These are phyloP conservation scores for Hypercompe scribonia DNA, from an alignment of 2,888 invertebrate species.

Conservation along the genomic window DNA sequence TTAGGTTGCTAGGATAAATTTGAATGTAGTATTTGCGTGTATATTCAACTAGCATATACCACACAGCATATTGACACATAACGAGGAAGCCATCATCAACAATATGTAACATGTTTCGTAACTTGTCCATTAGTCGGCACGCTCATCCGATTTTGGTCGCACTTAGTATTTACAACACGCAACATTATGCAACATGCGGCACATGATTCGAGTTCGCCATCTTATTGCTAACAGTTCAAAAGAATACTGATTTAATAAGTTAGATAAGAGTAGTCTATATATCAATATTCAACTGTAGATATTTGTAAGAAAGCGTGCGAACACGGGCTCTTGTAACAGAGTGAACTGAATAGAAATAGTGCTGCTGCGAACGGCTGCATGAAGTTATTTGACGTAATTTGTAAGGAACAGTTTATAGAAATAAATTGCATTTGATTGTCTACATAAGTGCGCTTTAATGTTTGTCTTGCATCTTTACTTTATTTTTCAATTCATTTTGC, in stretches of 20 bases:
- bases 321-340: not conserved
- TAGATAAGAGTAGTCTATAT: conserved; percentile 5
- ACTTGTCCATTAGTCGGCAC: conserved; percentile 34
- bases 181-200: conserved; percentile 28
- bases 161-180: conserved; percentile 43
- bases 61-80: conserved; percentile 13
- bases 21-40: not conserved
- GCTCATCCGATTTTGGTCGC: conserved; percentile 45
- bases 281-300: not conserved
- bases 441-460: not conserved
- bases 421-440: not conserved
- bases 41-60: not conserved
- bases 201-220: conserved; percentile 28
- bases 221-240: conserved; percentile 30
- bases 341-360: not conserved
- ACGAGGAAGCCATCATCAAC: conserved; percentile 22
- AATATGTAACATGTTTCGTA: conserved; percentile 35
- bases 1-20: no score
- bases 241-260: conserved; percentile 31
- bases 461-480: not conserved
- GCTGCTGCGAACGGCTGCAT: not conserved
- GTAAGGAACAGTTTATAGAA: not conserved
- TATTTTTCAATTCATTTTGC: not conserved
- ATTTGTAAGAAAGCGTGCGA: not conserved
- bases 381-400: not conserved